Evolutionary conservation across 2,797 vertebrate genomes (phyloP), one percentile per base, ranked within the genome.

Genomic region (Darevskia mixta): DNA sequence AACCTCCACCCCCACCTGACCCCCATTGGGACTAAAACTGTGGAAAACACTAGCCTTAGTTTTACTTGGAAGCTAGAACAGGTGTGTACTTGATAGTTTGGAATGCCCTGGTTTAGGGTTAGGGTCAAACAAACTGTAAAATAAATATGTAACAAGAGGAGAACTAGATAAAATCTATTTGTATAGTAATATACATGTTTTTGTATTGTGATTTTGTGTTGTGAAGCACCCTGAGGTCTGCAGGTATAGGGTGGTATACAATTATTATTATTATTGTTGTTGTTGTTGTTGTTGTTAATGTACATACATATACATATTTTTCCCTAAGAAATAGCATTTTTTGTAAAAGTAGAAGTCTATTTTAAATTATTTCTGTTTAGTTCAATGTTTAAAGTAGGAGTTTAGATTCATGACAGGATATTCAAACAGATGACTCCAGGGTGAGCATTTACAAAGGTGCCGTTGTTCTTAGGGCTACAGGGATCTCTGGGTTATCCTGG

Each of bases 401-500:
- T 93, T 95, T 91, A 94, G 95, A 95, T 97, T 64, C 96, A 23
- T 94, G 91, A 10, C 7, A 92, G 94, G 97, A 95, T 94, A 92
- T 91, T 94, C 95, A 94, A 94, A 94, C 93, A 95, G 95, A 96
- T 91, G 25, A 95, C 96, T 96, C 94, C 87, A 90, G 94, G 96
- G 96, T 96, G 95, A 94, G 91, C 90, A 95, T 91, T 95, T 94
- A 98, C 97, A 98, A 97, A 98, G 97, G 88, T 88, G 92, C 95
- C 96, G 97, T 98, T 98, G 97, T 98, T 98, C 96, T 86, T 95
- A 88, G 97, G 97, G 96, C 96, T 96, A 93, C 95, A 96, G 96
- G 98, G 96, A 97, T 98, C 97, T 96, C 97, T 92, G 96, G 98
- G 98, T 97, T 97, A 93, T 89, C 95, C 94, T 95, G 97, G 97